Evolutionary conservation across 2,113 vertebrate species (phyloP).

Genomic region (Alligator sinensis): DNA sequence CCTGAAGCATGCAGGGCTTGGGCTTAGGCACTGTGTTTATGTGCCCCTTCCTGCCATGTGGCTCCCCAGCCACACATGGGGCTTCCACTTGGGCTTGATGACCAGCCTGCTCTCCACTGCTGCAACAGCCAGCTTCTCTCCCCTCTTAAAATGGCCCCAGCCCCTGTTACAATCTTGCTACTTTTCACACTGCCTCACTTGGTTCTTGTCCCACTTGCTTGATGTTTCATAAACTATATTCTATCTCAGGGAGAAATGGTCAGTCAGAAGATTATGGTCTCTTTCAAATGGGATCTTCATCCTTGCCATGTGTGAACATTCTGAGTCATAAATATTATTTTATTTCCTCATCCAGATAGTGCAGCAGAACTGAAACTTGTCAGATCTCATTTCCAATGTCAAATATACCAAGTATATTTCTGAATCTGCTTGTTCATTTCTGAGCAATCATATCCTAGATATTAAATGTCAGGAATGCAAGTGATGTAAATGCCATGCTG

Average conservation of each 20-base stretch:
- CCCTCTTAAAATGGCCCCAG: too few species aligned
- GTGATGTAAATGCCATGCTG: not conserved
- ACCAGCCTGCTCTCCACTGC: too few species aligned
- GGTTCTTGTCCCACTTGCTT: constrained; percentile 35
- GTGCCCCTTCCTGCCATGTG: too few species aligned
- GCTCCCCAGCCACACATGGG: too few species aligned
- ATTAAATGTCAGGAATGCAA: constrained; percentile 22
- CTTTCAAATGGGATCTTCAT: constrained; percentile 66
- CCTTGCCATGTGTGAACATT: constrained; percentile 66
- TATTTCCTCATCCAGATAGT: constrained; percentile 49
- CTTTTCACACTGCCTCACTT: not conserved
- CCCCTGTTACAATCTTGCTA: not conserved
- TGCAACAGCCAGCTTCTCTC: too few species aligned
- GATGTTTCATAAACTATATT: constrained; percentile 66
- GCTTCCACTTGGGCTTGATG: too few species aligned
- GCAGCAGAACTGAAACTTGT: constrained; percentile 48
- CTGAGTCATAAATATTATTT: constrained; percentile 62
- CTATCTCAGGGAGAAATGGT: constrained; percentile 61
- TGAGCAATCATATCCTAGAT: not conserved
- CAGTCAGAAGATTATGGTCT: constrained; percentile 66
- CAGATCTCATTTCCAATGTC: constrained; percentile 54
- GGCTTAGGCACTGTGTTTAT: too few species aligned
- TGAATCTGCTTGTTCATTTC: constrained; percentile 30
- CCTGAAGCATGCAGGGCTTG: too few species aligned
- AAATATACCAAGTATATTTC: constrained; percentile 21